phyloP scores from a whole-genome alignment of 2,113 vertebrate species.

The Nesospiza acunhae region DNA sequence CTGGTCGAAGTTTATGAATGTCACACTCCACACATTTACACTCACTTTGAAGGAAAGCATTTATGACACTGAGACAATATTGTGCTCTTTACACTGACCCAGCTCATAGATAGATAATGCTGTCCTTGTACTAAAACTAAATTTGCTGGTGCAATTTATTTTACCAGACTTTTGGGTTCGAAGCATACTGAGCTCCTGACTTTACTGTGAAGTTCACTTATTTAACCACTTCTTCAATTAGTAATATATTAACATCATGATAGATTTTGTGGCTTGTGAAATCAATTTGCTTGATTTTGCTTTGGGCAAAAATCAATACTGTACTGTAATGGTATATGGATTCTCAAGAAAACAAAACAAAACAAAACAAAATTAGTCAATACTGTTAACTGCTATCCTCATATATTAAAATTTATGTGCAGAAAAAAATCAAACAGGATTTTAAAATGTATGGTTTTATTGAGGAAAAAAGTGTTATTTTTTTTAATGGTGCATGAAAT shows the following conservation, averaged over 20 bases:
- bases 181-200: neutral
- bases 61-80: neutral
- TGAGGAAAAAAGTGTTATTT: neutral
- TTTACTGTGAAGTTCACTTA: neutral
- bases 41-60: neutral
- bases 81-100: neutral
- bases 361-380: neutral
- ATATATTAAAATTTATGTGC: neutral
- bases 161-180: neutral
- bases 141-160: neutral
- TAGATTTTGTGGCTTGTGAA: neutral
- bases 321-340: neutral
- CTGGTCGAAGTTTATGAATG: neutral
- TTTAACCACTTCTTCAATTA: constrained; percentile 31
- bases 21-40: neutral
- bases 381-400: neutral
- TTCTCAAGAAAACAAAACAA: constrained; percentile 15
- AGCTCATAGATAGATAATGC: neutral
- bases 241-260: constrained; percentile 20
- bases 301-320: constrained; percentile 11
- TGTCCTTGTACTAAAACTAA: neutral
- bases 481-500: neutral
- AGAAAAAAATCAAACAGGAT: neutral
- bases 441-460: neutral
- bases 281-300: constrained; percentile 26